phyloP scores from a whole-genome alignment of 1,140 invertebrate species.

The Chironomus tepperi region DNA sequence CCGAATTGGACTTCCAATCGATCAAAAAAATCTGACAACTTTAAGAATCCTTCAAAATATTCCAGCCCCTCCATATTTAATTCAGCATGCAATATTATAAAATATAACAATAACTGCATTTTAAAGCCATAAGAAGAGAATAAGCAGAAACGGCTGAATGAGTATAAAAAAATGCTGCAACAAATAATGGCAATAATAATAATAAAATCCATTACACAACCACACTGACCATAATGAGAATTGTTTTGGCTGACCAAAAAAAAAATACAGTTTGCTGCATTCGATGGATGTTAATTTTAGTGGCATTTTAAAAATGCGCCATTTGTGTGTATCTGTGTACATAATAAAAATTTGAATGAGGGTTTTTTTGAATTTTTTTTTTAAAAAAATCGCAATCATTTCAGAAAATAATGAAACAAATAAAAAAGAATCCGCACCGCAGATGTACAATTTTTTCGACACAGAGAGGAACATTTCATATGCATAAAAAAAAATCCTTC shows the following conservation, averaged over 20 bases:
- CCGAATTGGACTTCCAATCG: too few species aligned
- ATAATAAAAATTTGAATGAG: too few species aligned
- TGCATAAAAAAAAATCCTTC: background rate
- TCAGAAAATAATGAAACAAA: background rate
- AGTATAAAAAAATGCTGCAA: background rate
- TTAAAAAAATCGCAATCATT: too few species aligned
- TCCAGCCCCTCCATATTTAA: too few species aligned
- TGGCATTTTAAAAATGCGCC: constrained; percentile 1
- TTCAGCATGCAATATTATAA: background rate
- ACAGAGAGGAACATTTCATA: background rate
- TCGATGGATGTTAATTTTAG: constrained; percentile 11
- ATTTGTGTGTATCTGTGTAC: background rate
- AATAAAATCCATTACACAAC: constrained; percentile 15
- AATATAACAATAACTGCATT: background rate
- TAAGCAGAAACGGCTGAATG: too few species aligned
- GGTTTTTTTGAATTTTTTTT: too few species aligned
- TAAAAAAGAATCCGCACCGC: background rate
- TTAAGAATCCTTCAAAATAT: too few species aligned
- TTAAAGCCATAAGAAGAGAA: background rate
- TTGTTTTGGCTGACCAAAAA: constrained; percentile 6
- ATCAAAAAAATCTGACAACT: too few species aligned
- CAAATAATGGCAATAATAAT: background rate
- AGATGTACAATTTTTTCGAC: background rate
- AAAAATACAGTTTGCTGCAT: background rate
- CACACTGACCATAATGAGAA: constrained; percentile 21